These are phyloP conservation scores for Edolisoma coerulescens DNA, from an alignment of 2,113 vertebrate genomes.

Conservation along the genomic window DNA sequence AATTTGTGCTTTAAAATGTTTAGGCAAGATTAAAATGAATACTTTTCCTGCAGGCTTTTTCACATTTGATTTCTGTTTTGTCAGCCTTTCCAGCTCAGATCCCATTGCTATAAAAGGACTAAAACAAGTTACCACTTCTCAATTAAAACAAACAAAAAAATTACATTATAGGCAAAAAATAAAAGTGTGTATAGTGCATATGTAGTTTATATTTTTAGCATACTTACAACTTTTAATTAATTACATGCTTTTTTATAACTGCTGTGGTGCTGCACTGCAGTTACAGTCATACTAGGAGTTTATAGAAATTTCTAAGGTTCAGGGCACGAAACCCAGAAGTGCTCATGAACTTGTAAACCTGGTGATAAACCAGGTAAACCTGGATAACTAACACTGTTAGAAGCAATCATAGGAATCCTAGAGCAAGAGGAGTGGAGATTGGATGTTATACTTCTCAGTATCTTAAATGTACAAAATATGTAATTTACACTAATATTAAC, in stretches of 20 bases:
- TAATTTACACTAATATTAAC: background rate
- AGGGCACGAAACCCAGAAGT: background rate
- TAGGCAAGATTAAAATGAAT: background rate
- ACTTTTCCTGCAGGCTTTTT: background rate
- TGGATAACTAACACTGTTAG: background rate
- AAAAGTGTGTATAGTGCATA: background rate
- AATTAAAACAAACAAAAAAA: background rate
- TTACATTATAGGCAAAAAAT: background rate
- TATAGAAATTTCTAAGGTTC: background rate
- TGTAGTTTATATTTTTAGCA: background rate
- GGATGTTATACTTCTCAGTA: background rate
- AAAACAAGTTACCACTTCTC: background rate
- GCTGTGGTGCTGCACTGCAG: background rate
- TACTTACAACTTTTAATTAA: background rate
- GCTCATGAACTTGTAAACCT: background rate
- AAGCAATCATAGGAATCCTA: background rate
- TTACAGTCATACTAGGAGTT: background rate
- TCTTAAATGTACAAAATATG: background rate
- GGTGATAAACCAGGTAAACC: background rate
- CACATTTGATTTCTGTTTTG: background rate
- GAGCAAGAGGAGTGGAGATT: background rate
- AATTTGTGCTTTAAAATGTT: background rate
- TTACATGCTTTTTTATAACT: background rate
- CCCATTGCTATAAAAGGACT: background rate
- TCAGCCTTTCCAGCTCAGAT: background rate